Evolutionary conservation across 2,113 vertebrate species (phyloP), one percentile per base, ranked within the genome.

Genomic region (Nothocercus julius): DNA sequence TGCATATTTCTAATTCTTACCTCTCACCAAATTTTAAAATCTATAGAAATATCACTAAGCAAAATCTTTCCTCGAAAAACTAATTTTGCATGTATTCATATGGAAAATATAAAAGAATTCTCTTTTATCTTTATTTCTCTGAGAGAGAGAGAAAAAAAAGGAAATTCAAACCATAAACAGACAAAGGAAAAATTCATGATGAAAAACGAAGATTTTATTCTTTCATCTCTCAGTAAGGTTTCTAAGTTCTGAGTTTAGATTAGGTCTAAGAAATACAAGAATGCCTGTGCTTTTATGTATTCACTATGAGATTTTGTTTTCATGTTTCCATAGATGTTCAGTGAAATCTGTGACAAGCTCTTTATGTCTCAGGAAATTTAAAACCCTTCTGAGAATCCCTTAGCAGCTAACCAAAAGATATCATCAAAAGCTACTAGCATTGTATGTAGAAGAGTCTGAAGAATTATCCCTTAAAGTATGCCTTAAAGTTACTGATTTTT

Each of bases 351-450:
- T 96, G 75, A 89, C 92, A 97, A 86, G 63, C 13, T 97, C 49
- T 97, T 93, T 81, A 82, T 11, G 18, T 68, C 69, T 90, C 92
- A 90, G 13, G n/a, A 96, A 97, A 94, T 96, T 92, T 85, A 90
- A 96, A 97, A 91, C 32, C 36, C 24, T 84, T 93, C 77, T 80
- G 67, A 97, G 75, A 96, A 81, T 87, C 86, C 66, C 68, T 93
- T 47, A 95, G 73, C 16, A 90, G 44, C 38, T 69, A 42, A 89
- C 38, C 69, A 42, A 89, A 77, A 97, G 70, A 67, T 86, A 82
- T 80, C 54, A 95, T 96, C 63, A 96, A 96, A 97, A 92, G 24
- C 91, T 91, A 87, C 30, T 77, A 38, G 42, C 78, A 22, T 73
- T 85, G 4, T 58, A 83, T 83, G 58, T 89, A 73, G 44, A 92